phyloP scores from a whole-genome alignment of 2,797 vertebrate species.

The Heteromormyrus szaboi region DNA sequence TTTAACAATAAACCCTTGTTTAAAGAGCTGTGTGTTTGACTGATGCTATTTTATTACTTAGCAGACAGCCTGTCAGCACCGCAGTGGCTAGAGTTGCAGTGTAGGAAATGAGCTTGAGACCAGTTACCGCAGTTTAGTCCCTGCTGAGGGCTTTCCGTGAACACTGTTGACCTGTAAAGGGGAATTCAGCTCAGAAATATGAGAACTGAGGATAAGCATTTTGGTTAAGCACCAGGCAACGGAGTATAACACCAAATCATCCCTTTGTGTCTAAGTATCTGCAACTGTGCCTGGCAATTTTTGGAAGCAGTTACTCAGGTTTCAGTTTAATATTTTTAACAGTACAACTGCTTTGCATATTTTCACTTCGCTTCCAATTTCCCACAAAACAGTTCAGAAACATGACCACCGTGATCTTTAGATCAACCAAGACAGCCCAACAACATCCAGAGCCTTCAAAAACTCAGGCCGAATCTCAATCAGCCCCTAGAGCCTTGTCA shows the following conservation, averaged over 20 bases:
- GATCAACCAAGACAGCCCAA: not conserved
- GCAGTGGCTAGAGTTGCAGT: not conserved
- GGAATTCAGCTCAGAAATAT: not conserved
- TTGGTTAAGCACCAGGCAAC: not conserved
- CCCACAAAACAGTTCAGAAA: not conserved
- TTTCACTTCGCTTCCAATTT: not conserved
- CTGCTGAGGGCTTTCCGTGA: not conserved
- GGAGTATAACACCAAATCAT: not conserved
- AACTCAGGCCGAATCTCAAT: not conserved
- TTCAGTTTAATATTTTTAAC: not conserved
- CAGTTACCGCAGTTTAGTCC: not conserved
- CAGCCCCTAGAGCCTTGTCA: not conserved
- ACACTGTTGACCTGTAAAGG: not conserved
- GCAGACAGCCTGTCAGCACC: not conserved
- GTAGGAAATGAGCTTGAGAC: not conserved
- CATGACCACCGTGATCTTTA: not conserved
- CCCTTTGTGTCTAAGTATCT: not conserved
- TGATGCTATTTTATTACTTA: not conserved
- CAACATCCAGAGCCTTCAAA: not conserved
- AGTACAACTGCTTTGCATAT: not conserved
- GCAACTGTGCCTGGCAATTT: not conserved
- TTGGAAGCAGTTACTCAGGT: not conserved
- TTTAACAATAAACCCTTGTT: conserved; percentile 66
- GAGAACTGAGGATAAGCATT: not conserved
- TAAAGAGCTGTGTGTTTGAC: conserved; percentile 37